phyloP scores from a whole-genome alignment of 2,113 vertebrate species.

The Notothenia coriiceps region DNA sequence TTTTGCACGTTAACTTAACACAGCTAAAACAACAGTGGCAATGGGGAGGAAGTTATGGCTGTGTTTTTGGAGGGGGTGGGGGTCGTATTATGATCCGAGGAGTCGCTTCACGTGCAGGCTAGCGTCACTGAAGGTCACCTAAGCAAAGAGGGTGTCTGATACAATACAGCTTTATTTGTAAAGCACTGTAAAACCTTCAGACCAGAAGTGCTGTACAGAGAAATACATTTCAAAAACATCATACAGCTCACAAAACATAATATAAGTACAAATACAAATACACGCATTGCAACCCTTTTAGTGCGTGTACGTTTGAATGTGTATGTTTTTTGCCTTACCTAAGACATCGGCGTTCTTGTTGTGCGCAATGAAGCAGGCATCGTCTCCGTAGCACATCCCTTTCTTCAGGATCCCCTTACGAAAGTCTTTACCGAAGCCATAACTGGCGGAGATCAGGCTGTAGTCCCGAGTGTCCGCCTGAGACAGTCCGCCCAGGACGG shows the following conservation, averaged over 20 bases:
- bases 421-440: constrained; percentile 99
- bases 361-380: constrained; percentile 96
- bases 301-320: no score
- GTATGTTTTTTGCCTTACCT: constrained; percentile 82
- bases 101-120: constrained; percentile 66
- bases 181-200: no score
- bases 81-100: constrained; percentile 66
- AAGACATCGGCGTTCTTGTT: constrained; percentile 94
- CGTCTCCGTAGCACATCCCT: constrained; percentile 98
- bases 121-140: constrained; percentile 74
- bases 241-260: no score
- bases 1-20: background rate
- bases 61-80: background rate
- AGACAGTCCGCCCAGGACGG: constrained; percentile 96
- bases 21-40: no score
- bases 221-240: no score
- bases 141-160: background rate
- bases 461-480: constrained; percentile 96
- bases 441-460: constrained; percentile 95
- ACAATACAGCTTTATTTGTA: no score
- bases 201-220: no score
- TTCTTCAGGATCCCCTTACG: constrained; percentile 99
- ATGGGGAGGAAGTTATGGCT: background rate
- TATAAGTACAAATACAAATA: no score
- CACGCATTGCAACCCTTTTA: background rate